These are phyloP conservation scores for Tiliacea aurago DNA, from an alignment of 2,888 invertebrate genomes.

Conservation along the genomic window DNA sequence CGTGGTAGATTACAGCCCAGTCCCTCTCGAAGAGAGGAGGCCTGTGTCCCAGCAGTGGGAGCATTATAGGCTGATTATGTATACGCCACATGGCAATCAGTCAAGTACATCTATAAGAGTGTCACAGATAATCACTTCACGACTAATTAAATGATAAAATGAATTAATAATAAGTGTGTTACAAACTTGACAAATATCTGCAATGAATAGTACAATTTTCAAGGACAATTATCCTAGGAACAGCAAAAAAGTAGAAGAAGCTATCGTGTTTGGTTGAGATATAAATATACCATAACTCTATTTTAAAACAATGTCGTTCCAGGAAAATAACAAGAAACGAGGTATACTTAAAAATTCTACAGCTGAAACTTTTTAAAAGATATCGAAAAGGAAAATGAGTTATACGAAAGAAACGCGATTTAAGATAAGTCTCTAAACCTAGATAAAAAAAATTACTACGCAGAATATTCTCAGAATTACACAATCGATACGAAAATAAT, in stretches of 20 bases:
- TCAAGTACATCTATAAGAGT: slow-evolving; percentile 12
- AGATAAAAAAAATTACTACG: neutral
- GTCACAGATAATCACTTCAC: slow-evolving; percentile 18
- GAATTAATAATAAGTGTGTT: slow-evolving; percentile 16
- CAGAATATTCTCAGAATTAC: slow-evolving; percentile 1
- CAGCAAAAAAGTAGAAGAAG: slow-evolving; percentile 1
- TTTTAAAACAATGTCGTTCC: slow-evolving; percentile 20
- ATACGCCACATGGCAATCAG: slow-evolving; percentile 29
- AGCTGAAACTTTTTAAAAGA: neutral
- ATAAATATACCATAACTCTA: neutral
- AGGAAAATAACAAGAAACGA: slow-evolving; percentile 7
- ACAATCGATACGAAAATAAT: slow-evolving; percentile 34
- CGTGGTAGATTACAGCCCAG: too few species aligned
- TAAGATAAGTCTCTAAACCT: neutral
- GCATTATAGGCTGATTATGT: too few species aligned
- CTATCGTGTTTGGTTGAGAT: neutral
- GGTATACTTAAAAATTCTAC: neutral
- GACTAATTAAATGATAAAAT: slow-evolving; percentile 31
- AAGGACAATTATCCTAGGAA: slow-evolving; percentile 1
- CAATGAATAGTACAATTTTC: neutral
- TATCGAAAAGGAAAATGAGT: neutral
- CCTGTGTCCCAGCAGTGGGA: too few species aligned
- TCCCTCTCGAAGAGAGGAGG: too few species aligned
- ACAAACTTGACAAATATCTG: slow-evolving; percentile 9
- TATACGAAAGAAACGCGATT: neutral